Conservation (phyloP, 2,888 invertebrate genomes). For the Griposia aprilina region DNA sequence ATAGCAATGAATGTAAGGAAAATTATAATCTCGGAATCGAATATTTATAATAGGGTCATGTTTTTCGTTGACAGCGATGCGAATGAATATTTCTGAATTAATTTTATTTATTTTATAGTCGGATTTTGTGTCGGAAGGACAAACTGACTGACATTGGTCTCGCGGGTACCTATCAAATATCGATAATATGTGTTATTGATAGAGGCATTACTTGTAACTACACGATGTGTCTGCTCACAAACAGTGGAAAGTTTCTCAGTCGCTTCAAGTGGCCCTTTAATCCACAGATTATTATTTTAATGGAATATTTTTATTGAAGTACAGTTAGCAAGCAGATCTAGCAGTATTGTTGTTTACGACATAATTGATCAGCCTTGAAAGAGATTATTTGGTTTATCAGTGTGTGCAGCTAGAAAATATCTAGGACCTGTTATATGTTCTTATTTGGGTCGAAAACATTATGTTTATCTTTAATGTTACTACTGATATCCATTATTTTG, state of each 20-base stretch:
- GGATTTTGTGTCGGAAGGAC: background rate
- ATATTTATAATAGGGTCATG: background rate
- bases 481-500: constrained; percentile 10
- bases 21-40: background rate
- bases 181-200: constrained; percentile 71
- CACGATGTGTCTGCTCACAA: constrained; percentile 66
- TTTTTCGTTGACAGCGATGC: no score
- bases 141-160: constrained; percentile 19
- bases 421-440: constrained; percentile 29
- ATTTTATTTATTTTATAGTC: background rate
- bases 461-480: background rate
- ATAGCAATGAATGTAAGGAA: background rate
- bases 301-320: constrained; percentile 81
- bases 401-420: constrained; percentile 47
- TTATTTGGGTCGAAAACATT: constrained; percentile 21
- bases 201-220: constrained; percentile 44
- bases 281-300: constrained; percentile 81
- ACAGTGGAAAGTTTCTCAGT: constrained; percentile 81
- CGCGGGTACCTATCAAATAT: constrained; percentile 54
- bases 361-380: constrained; percentile 64
- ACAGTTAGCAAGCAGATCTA: constrained; percentile 14
- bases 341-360: constrained; percentile 24
- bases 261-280: constrained; percentile 74
- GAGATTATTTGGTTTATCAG: constrained; percentile 62
- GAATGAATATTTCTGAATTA: background rate